A percentile compares a stretch with the other conserved stretches of the same genome.
phyloP scores from a whole-genome alignment of 2,113 vertebrate species.

The Cyprinodon tularosa region DNA sequence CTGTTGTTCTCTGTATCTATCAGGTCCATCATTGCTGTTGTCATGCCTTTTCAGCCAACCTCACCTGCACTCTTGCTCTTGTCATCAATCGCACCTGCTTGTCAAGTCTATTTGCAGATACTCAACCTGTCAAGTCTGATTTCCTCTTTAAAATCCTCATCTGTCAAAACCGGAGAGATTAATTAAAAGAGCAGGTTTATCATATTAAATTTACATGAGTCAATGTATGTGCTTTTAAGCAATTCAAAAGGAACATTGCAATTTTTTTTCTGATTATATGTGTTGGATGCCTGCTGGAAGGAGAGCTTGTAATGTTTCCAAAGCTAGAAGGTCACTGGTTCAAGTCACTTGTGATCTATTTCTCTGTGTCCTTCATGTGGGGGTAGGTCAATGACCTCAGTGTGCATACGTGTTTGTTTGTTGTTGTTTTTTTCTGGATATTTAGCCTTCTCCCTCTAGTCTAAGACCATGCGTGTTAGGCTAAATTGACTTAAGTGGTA shows the following conservation, averaged over 20 bases:
- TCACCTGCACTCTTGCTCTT: neutral
- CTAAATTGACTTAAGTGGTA: neutral
- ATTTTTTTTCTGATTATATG: neutral
- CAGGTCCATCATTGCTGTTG: slow-evolving; percentile 1
- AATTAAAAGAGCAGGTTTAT: neutral
- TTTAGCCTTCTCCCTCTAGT: neutral
- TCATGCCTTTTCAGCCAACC: neutral
- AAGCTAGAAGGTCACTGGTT: neutral
- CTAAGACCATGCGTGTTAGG: neutral
- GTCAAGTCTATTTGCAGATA: neutral
- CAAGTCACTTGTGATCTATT: neutral
- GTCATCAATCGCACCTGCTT: neutral
- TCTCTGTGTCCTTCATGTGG: too few species aligned
- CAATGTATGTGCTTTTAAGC: neutral
- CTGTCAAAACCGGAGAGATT: neutral
- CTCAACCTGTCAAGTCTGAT: slow-evolving; percentile 4
- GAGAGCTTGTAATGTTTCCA: neutral
- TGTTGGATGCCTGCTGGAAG: neutral
- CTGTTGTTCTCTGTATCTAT: neutral
- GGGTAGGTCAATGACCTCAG: too few species aligned
- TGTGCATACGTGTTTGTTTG: neutral
- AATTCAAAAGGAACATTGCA: neutral
- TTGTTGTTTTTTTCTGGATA: neutral
- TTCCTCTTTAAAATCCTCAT: neutral
- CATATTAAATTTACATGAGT: neutral